These are phyloP conservation scores for Tyria jacobaeae DNA, from an alignment of 2,888 invertebrate genomes.

Conservation along the genomic window DNA sequence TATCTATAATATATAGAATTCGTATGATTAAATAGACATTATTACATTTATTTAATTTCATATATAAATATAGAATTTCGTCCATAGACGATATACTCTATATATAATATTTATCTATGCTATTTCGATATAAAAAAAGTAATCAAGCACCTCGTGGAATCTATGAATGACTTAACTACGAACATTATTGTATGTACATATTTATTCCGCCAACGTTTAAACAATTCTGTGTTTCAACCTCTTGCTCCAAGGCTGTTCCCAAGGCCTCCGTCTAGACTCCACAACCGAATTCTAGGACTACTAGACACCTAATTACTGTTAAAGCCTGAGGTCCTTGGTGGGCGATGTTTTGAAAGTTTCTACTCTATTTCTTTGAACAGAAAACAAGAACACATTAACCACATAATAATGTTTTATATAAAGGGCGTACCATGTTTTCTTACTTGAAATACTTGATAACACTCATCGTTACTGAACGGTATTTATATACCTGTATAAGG, in stretches of 20 bases:
- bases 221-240: constrained; percentile 36
- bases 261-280: constrained; percentile 65
- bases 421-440: background rate
- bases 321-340: constrained; percentile 26
- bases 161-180: background rate
- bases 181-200: constrained; percentile 5
- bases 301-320: constrained; percentile 56
- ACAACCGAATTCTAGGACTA: constrained; percentile 30
- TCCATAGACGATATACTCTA: no score
- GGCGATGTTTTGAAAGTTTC: constrained; percentile 8
- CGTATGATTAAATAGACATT: no score
- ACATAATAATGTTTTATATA: background rate
- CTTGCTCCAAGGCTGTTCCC: constrained; percentile 52
- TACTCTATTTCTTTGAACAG: background rate
- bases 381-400: constrained; percentile 5
- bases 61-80: no score
- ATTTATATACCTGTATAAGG: background rate
- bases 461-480: background rate
- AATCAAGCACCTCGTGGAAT: background rate
- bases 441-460: background rate
- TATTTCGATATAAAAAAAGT: background rate
- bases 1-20: no score
- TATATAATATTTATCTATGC: no score
- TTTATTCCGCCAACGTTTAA: constrained; percentile 26
- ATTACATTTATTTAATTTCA: no score